Evolutionary conservation across 2,113 vertebrate species (phyloP).

Genomic region (Epinephelus fuscoguttatus): DNA sequence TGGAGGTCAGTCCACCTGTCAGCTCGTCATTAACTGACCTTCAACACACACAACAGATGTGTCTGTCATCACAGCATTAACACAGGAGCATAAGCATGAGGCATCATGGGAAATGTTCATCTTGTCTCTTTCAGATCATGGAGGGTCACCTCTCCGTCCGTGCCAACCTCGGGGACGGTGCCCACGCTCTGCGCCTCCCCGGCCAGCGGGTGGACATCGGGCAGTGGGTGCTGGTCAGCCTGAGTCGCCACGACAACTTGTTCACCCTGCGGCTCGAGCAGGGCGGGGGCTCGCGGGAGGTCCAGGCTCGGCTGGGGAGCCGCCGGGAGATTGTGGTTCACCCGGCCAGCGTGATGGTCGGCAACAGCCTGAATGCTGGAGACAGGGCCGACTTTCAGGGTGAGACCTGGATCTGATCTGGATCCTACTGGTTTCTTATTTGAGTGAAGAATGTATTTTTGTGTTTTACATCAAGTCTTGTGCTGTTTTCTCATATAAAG

Average conservation of each 20-base stretch:
- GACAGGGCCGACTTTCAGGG: conserved; percentile 86
- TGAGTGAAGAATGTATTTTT: not conserved
- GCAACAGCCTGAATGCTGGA: conserved; percentile 73
- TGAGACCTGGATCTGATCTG: conserved; percentile 59
- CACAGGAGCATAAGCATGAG: not conserved
- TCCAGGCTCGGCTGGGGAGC: conserved; percentile 80
- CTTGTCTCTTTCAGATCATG: conserved; percentile 76
- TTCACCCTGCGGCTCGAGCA: conserved; percentile 88
- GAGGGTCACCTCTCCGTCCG: conserved; percentile 86
- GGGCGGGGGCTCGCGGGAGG: conserved; percentile 88
- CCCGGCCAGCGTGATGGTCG: conserved; percentile 84
- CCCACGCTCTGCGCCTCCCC: conserved; percentile 79
- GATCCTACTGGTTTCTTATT: not conserved
- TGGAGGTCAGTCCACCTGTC: conserved; percentile 83
- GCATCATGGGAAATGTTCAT: not conserved
- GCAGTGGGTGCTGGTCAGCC: conserved; percentile 88
- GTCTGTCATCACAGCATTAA: no score
- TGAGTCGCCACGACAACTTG: conserved; percentile 87
- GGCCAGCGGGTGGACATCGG: conserved; percentile 87
- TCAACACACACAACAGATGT: no score
- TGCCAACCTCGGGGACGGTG: conserved; percentile 85
- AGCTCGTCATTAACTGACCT: no score
- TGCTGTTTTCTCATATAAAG: no score
- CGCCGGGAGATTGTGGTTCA: conserved; percentile 83
- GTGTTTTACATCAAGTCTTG: no score